Evolutionary conservation across 1,140 invertebrate genomes (phyloP).

Genomic region (Listronotus oregonensis): DNA sequence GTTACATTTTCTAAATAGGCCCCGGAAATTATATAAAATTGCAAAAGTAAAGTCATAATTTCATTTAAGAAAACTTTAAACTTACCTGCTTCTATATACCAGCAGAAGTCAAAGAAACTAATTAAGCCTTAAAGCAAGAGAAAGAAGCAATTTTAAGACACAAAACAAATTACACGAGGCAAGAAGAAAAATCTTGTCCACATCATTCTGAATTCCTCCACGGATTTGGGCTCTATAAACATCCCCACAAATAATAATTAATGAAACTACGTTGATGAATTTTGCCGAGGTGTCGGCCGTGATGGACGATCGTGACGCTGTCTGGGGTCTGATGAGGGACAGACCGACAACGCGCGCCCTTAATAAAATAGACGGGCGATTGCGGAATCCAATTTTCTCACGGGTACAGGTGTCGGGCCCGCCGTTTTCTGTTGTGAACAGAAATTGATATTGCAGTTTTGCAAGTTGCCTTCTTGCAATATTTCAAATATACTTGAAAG

Average conservation of each 20-base stretch:
- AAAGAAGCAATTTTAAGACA: no score
- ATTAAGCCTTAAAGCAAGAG: no score
- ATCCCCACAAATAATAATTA: slow-evolving; percentile 29
- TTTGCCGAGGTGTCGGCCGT: slow-evolving; percentile 20
- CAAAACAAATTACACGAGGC: slow-evolving; percentile 9
- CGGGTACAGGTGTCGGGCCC: slow-evolving; percentile 32
- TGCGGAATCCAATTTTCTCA: slow-evolving; percentile 36
- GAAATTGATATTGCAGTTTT: slow-evolving; percentile 32
- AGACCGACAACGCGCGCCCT: slow-evolving; percentile 21
- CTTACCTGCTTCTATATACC: no score
- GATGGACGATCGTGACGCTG: slow-evolving; percentile 28
- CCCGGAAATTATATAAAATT: no score
- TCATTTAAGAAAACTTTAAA: no score
- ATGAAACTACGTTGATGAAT: slow-evolving; percentile 31
- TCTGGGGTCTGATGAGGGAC: slow-evolving; percentile 23
- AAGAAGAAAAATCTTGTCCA: slow-evolving; percentile 5
- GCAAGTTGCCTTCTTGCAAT: slow-evolving; percentile 24
- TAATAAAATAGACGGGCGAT: slow-evolving; percentile 35
- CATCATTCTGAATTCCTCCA: neutral
- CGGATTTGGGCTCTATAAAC: no score
- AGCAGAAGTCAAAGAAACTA: no score
- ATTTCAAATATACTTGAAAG: slow-evolving; percentile 22
- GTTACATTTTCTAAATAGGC: no score
- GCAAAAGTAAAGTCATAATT: no score
- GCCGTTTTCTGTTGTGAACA: slow-evolving; percentile 28